Percentiles rank a stretch among this genome's conserved stretches.
phyloP scores from a whole-genome alignment of 1,140 invertebrate genomes.

The Pemphigus obesinymphae region DNA sequence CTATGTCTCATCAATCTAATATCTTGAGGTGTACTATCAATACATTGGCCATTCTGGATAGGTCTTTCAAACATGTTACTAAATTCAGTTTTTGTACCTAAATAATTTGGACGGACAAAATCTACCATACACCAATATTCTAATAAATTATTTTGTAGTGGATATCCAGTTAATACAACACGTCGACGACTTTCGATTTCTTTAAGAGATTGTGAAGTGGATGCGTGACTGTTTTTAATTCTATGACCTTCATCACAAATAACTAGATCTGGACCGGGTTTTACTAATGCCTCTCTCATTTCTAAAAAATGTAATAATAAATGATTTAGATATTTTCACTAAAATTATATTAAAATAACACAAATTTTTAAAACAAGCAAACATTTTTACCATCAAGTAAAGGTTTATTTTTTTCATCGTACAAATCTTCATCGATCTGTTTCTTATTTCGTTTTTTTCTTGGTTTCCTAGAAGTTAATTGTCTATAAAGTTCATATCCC shows the following conservation, averaged over 20 bases:
- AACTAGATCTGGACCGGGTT: constrained; percentile 88
- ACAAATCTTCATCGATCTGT: constrained; percentile 58
- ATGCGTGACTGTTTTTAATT: constrained; percentile 94
- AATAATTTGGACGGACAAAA: constrained; percentile 88
- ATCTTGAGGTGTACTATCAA: constrained; percentile 85
- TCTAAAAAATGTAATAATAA: constrained; percentile 55
- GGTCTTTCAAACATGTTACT: constrained; percentile 93
- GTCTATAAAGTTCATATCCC: constrained; percentile 93
- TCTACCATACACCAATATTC: constrained; percentile 98
- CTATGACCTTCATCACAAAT: constrained; percentile 94
- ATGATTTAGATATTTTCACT: constrained; percentile 1
- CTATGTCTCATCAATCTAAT: constrained; percentile 83
- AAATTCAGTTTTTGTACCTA: constrained; percentile 89
- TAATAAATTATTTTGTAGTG: constrained; percentile 90
- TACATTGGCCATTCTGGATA: constrained; percentile 91
- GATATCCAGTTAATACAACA: constrained; percentile 90
- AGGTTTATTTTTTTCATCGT: constrained; percentile 75
- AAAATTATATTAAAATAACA: neutral
- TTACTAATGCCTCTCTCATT: constrained; percentile 79
- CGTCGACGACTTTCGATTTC: constrained; percentile 84
- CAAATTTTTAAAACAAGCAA: no score
- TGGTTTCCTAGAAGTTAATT: constrained; percentile 75
- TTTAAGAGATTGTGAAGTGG: constrained; percentile 86
- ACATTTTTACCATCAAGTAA: constrained; percentile 68
- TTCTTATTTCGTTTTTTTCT: constrained; percentile 56